Evolutionary conservation across 2,797 vertebrate species (phyloP).

Genomic region (Smutsia gigantea): DNA sequence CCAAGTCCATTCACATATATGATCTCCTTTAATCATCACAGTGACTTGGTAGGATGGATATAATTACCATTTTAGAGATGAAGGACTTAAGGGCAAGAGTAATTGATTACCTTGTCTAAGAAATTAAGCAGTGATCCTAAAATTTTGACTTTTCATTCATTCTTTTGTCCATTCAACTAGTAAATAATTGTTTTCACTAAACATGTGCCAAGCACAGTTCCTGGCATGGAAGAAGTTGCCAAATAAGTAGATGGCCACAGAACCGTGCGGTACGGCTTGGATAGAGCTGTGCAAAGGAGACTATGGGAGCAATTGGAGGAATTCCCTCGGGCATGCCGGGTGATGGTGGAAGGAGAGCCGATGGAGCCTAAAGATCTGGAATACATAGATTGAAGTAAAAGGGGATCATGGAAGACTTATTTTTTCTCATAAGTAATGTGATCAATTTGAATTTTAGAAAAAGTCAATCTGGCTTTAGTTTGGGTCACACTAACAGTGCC

Average conservation of each 20-base stretch:
- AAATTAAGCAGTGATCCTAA: neutral
- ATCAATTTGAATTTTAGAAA: slow-evolving; percentile 5
- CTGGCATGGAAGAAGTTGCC: neutral
- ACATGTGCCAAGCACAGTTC: neutral
- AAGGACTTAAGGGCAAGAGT: neutral
- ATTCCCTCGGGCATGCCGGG: neutral
- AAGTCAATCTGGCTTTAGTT: neutral
- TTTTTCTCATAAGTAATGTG: neutral
- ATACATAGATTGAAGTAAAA: neutral
- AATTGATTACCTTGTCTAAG: neutral
- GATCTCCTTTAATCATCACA: neutral
- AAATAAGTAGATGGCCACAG: neutral
- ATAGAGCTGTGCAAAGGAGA: neutral
- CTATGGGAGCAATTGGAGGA: fast-evolving
- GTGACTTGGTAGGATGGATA: neutral
- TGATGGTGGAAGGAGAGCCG: neutral
- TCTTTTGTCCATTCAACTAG: neutral
- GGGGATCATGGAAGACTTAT: neutral
- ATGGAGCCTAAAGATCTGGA: neutral
- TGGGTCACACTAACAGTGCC: neutral
- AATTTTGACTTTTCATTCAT: neutral
- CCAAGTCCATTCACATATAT: neutral
- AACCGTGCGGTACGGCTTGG: neutral
- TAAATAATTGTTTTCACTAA: neutral
- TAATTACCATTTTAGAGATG: neutral